Evolutionary conservation across 2,797 vertebrate species (phyloP).

Genomic region (Enteromius unitaeniatus): DNA sequence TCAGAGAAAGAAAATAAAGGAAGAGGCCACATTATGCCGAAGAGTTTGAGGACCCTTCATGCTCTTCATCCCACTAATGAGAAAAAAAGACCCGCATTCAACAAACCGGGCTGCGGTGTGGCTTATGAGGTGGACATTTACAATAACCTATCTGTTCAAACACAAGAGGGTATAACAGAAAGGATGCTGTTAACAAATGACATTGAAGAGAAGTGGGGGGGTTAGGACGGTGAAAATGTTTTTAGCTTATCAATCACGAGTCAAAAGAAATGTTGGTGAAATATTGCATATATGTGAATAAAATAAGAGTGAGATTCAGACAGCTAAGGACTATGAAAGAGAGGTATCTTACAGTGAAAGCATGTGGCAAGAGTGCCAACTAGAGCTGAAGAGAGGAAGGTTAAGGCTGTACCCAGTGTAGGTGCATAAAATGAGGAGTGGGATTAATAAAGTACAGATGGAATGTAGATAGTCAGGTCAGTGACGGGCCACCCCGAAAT

Average conservation of each 20-base stretch:
- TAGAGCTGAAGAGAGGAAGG: conserved; percentile 77
- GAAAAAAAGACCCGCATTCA: conserved; percentile 37
- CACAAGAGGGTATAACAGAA: background rate
- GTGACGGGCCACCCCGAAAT: background rate
- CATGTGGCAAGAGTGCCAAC: conserved; percentile 79
- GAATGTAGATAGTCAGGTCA: conserved; percentile 1
- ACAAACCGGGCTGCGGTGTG: background rate
- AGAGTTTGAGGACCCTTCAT: conserved; percentile 39
- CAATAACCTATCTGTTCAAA: conserved; percentile 14
- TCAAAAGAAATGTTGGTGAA: background rate
- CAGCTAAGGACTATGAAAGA: background rate
- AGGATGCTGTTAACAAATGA: background rate
- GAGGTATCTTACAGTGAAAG: background rate
- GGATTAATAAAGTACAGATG: background rate
- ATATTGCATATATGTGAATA: background rate
- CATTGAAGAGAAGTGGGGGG: background rate
- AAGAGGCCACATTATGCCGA: conserved; percentile 14
- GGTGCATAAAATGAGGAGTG: background rate
- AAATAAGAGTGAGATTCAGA: conserved; percentile 38
- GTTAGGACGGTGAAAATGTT: background rate
- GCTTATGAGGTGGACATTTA: background rate
- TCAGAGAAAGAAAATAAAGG: conserved; percentile 17
- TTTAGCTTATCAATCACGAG: background rate
- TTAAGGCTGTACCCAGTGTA: conserved; percentile 14
- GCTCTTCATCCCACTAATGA: conserved; percentile 33